Percentiles rank a stretch among this genome's conserved stretches.
phyloP scores from a whole-genome alignment of 64 coral and sea anemone species.

The Anthopleura sola region DNA sequence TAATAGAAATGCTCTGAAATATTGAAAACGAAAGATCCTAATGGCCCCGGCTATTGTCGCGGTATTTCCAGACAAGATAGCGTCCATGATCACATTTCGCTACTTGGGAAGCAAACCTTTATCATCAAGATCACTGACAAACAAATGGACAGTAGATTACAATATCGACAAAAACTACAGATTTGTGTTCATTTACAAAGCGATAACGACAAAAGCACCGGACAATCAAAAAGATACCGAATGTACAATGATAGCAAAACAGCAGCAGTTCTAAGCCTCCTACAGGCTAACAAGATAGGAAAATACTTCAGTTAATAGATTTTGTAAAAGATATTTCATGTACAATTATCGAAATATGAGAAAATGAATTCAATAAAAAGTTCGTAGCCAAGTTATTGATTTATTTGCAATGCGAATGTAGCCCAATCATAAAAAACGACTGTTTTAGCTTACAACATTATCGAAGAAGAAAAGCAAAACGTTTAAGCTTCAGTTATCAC shows the following conservation, averaged over 20 bases:
- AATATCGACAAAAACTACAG: not conserved
- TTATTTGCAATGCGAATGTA: not conserved
- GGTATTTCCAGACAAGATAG: not conserved
- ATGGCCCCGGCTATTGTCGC: not conserved
- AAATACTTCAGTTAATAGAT: too few relatives aligned
- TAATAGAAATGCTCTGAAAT: too few relatives aligned
- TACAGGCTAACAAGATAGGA: not conserved
- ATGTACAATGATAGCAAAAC: not conserved
- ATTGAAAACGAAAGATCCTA: too few relatives aligned
- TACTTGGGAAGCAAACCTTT: not conserved
- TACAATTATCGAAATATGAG: too few relatives aligned
- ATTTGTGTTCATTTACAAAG: not conserved
- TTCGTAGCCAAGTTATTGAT: not conserved
- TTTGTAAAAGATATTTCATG: too few relatives aligned
- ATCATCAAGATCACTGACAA: not conserved
- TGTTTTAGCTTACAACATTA: not conserved
- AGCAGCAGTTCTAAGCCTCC: not conserved
- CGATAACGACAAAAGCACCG: not conserved
- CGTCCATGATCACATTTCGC: not conserved
- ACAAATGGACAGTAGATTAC: not conserved
- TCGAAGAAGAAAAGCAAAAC: not conserved
- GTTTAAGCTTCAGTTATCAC: too few relatives aligned
- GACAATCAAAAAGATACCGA: not conserved
- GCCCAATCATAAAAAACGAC: not conserved
- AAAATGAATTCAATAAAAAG: not conserved